Base-by-base conservation (phyloP, 2,888 invertebrate genomes). In the Temnothorax unifasciatus region DNA sequence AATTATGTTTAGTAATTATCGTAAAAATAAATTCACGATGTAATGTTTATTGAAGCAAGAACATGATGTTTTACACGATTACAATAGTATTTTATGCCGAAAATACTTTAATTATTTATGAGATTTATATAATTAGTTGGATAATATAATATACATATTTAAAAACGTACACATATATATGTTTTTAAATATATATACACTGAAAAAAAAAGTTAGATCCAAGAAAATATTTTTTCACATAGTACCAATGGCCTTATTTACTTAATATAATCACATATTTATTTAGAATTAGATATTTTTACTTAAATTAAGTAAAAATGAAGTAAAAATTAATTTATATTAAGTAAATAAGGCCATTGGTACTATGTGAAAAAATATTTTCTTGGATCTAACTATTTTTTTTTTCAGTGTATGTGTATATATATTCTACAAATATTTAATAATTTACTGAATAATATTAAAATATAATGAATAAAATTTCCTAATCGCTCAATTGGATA, bases 81-180 rank as follows among this genome's bases (percentile, higher is more conserved):
- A 29, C 18, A 47, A 47, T 41, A 38, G 11, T 52, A 38, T 76
- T 76, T 25, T 25, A 25, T 52, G 1, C 2, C n/a, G 3, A 18
- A 68, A 77, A 41, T 52, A 41, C 13, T 52, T 15, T 21, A 34
- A 47, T 75, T 61, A 66, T 38, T 38, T 18, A n/a, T 2, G n/a
- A 15, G 13, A 18, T 50, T 50, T 50, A 50, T 34, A 38, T 52
- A 76, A 76, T 64, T 64, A 50, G 3, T 47, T 47, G 29, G 1
- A 9, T 25, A 15, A 50, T 38, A 41, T 34, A 34, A 34, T 6
- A 34, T 29, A 29, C 29, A 29, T 63, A 38, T 38, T 66, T 52
- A 66, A 76, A 38, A 52, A 38, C 3, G 13, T n/a, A 41, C 5
- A 29, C 5, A 38, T 15, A n/a, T n/a, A n/a, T 34, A 34, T 5